Evolutionary conservation across 37 sponge, comb jelly and placozoan genomes (phyloP), one percentile per base, ranked within the genome.

Genomic region (Geodia barretti): DNA sequence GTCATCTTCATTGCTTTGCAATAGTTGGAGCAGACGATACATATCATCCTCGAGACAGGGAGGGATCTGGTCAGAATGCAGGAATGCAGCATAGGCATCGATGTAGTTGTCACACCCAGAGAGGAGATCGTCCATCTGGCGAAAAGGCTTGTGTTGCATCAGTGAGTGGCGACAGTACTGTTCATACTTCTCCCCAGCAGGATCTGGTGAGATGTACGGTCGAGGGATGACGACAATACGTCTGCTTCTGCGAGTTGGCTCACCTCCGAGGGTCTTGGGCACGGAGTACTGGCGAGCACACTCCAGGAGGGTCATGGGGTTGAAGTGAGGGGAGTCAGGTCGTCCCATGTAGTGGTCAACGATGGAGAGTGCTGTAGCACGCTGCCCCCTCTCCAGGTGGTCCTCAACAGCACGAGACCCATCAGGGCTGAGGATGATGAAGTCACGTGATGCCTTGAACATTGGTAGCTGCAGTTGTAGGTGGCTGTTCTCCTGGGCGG

Each of bases 191-290:
- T 68, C 79, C 1, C 83, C 79, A 78, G 54, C 62, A 1, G 78
- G 73, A 36, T 88, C 89, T 26, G 83, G 78, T n/a, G 89, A 79
- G 26, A 64, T 77, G 59, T 88, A 88, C 2, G n/a, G 86, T 2
- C 79, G 3, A 1, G 74, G 59, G 59, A 79, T 74, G 21, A 86
- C 80, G 29, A 86, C 69, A 1, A 41, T 62, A 38, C 17, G 60
- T 59, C 73, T 86, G 29, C 29, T 37, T 26, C 76, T 38, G 47
- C 34, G 37, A 33, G 64, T 3, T 31, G 66, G 73, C 21, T 73
- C 72, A 31, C 73, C n/a, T 3, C 63, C 33, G 2, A 59, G 25
- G 60, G 65, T 61, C 63, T 39, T 79, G 14, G 81, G 81, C 72
- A 68, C 76, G 62, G 38, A 67, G 71, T 79, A 86, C 0, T 74